Evolutionary conservation across 2,113 vertebrate species (phyloP).

Genomic region (Crotalus viridis): DNA sequence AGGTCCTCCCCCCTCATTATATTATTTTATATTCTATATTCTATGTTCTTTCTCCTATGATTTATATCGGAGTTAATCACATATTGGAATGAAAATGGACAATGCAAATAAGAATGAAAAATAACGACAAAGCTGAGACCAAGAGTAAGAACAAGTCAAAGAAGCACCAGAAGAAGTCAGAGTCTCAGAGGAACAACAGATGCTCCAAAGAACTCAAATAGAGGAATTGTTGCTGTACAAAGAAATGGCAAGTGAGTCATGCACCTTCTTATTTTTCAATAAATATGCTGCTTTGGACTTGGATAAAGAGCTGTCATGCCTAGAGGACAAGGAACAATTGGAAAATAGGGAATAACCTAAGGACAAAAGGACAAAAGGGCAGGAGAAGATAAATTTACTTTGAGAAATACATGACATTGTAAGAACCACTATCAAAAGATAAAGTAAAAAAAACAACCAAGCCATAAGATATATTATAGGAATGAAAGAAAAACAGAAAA

Average conservation of each 20-base stretch:
- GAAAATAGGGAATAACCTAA: not conserved
- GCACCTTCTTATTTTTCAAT: not conserved
- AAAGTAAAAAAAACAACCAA: not conserved
- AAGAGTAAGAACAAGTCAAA: not conserved
- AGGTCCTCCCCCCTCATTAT: not conserved
- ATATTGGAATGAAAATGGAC: not conserved
- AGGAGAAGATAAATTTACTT: not conserved
- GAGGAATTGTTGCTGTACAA: not conserved
- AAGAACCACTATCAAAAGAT: not conserved
- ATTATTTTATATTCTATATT: not conserved
- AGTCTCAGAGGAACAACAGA: not conserved
- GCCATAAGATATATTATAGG: not conserved
- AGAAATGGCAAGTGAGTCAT: not conserved
- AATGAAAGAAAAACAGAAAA: not conserved
- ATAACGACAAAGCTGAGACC: not conserved
- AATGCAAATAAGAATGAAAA: not conserved
- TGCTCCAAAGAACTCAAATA: not conserved
- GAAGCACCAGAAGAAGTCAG: not conserved
- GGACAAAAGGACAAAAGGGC: not conserved
- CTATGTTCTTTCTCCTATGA: not conserved
- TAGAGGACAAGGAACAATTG: not conserved
- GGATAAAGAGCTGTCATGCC: not conserved
- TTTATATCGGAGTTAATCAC: not conserved
- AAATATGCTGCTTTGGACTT: not conserved
- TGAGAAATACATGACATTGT: not conserved